Evolutionary conservation across 2,113 vertebrate species (phyloP), one percentile per base, ranked within the genome.

Genomic region (Pipa parva): DNA sequence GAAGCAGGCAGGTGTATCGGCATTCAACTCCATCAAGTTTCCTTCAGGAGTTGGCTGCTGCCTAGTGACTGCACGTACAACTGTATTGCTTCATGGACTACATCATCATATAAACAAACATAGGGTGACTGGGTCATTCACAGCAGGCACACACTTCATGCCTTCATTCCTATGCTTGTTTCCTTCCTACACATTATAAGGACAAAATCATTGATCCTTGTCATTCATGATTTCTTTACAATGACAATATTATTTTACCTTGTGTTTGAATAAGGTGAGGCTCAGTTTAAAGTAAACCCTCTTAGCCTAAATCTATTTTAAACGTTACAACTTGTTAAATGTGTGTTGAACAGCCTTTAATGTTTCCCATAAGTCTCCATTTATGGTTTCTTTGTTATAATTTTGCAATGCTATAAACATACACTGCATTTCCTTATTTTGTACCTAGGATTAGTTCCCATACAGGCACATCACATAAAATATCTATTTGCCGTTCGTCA

Each of bases 21-120:
- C 17, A 60, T 60, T n/a, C 25, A 60, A 60, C 46, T 69, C 46
- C 45, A 12, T 28, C 33, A 69, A 69, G 57, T 67, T 69, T 29
- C 21, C 18, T 15, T 7, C 10, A 58, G 21, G 56, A 31, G 45
- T 51, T 59, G 33, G 9, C 17, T 36, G 18, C 5, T 50, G 10
- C n/a, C 50, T 18, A 12, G 20, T 4, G 24, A 6, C 15, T 37
- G 22, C 21, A 18, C 50, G n/a, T 56, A 29, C 26, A 15, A 3
- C 2, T n/a, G 1, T 10, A 2, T 11, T 29, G 17, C 15, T 28
- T 9, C n/a, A 4, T 10, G 26, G 17, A 27, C 18, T 56, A 12
- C 42, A 46, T 6, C 42, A 46, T 5, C 3, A n/a, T 17, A 15
- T 45, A 18, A 2, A 45, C 10, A 45, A 33, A 33, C 31, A 33